Percentiles rank a stretch among this genome's conserved stretches.
phyloP scores from a whole-genome alignment of 2,113 vertebrate genomes.

The Nesogale talazaci region DNA sequence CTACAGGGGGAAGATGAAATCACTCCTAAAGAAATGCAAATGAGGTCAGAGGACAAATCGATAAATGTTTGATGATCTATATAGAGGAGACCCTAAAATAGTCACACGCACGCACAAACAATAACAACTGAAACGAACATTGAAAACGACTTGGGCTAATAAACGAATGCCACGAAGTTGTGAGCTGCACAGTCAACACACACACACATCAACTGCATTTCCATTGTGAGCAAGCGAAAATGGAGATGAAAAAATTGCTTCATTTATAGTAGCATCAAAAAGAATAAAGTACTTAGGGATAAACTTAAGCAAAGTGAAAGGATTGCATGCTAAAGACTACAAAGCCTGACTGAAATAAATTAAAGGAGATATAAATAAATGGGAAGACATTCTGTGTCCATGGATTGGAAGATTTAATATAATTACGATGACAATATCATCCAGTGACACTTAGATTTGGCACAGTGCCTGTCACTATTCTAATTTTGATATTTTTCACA shows the following conservation, averaged over 20 bases:
- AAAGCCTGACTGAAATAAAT: neutral
- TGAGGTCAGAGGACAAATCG: fast-evolving
- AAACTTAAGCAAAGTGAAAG: neutral
- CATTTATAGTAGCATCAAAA: neutral
- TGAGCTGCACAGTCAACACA: neutral
- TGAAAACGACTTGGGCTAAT: neutral
- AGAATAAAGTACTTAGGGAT: neutral
- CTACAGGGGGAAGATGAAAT: neutral
- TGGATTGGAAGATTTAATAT: no score
- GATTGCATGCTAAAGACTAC: neutral
- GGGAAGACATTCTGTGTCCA: neutral
- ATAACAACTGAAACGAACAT: neutral
- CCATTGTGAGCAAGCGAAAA: neutral
- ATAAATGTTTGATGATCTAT: neutral
- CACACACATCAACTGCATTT: neutral
- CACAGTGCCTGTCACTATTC: neutral
- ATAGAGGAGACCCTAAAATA: neutral
- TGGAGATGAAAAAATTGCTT: neutral
- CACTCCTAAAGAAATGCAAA: neutral
- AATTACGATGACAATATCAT: neutral
- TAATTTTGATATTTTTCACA: neutral
- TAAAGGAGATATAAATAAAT: neutral
- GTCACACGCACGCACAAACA: no score
- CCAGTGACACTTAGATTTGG: neutral
- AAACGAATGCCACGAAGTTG: neutral